phyloP scores from a whole-genome alignment of 2,888 invertebrate species.

The Epinotia brunnichana region DNA sequence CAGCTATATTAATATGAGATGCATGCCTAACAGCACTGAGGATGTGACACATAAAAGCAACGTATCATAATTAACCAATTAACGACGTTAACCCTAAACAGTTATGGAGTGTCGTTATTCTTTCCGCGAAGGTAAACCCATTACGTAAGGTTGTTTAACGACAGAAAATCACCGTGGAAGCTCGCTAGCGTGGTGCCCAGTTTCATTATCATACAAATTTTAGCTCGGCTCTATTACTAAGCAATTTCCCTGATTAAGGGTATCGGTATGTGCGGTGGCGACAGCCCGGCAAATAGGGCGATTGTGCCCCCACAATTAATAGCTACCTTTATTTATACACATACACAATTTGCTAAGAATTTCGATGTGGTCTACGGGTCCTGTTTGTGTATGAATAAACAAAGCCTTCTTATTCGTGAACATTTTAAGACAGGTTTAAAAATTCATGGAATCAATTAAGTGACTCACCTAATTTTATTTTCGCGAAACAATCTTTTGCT shows the following conservation, averaged over 20 bases:
- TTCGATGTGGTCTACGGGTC: constrained; percentile 58
- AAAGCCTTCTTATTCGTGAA: constrained; percentile 30
- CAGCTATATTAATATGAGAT: constrained; percentile 14
- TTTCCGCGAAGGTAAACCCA: constrained; percentile 35
- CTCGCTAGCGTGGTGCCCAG: constrained; percentile 54
- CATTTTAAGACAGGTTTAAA: constrained; percentile 22
- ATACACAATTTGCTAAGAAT: constrained; percentile 45
- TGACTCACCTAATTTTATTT: constrained; percentile 14
- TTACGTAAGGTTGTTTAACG: constrained; percentile 46
- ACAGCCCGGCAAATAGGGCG: constrained; percentile 75
- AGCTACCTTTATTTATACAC: constrained; percentile 57
- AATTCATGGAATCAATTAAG: constrained; percentile 28
- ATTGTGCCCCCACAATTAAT: constrained; percentile 69
- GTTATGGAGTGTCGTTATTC: constrained; percentile 38
- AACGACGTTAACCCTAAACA: constrained; percentile 23
- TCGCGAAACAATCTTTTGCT: neutral
- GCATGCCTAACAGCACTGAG: constrained; percentile 31
- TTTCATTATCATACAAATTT: constrained; percentile 74
- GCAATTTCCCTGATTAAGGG: constrained; percentile 76
- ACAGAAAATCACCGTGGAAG: constrained; percentile 56
- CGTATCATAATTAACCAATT: constrained; percentile 41
- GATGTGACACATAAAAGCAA: constrained; percentile 36
- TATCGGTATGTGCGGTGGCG: constrained; percentile 64
- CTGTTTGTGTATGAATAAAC: constrained; percentile 45
- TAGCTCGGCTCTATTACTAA: constrained; percentile 69